Percentiles rank a stretch among this genome's conserved stretches.
Evolutionary conservation across 2,113 vertebrate species (phyloP).

Genomic region (Eonycteris spelaea): DNA sequence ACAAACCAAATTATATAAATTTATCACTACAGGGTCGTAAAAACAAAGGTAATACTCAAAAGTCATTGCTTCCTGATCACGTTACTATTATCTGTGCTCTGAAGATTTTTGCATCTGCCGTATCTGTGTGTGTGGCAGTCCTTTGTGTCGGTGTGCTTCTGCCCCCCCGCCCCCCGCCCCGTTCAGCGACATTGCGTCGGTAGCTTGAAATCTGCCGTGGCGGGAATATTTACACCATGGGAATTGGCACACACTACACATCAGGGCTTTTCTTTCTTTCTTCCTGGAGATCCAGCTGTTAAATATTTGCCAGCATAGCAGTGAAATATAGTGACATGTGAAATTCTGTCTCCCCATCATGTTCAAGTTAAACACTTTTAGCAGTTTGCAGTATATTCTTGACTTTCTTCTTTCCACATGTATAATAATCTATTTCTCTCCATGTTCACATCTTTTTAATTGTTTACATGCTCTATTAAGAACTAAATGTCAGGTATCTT

Average conservation of each 20-base stretch:
- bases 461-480: not conserved
- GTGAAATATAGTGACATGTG: not conserved
- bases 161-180: accelerated
- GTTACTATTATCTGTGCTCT: not conserved
- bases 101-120: not conserved
- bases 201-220: not conserved
- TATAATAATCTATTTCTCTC: not conserved
- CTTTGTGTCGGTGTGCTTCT: accelerated
- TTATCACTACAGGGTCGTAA: not conserved
- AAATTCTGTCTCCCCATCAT: not conserved
- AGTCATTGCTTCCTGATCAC: not conserved
- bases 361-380: not conserved
- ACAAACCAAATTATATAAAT: not conserved
- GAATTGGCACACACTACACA: not conserved
- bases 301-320: not conserved
- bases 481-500: not conserved
- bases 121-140: not conserved
- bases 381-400: not conserved
- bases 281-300: not conserved
- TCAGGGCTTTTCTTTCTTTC: not conserved
- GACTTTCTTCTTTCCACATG: not conserved
- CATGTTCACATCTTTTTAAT: not conserved
- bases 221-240: not conserved
- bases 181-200: accelerated
- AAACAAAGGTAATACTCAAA: not conserved